These are phyloP conservation scores for Pseudorhombus dupliciocellatus DNA, from an alignment of 2,113 vertebrate genomes.

Conservation along the genomic window DNA sequence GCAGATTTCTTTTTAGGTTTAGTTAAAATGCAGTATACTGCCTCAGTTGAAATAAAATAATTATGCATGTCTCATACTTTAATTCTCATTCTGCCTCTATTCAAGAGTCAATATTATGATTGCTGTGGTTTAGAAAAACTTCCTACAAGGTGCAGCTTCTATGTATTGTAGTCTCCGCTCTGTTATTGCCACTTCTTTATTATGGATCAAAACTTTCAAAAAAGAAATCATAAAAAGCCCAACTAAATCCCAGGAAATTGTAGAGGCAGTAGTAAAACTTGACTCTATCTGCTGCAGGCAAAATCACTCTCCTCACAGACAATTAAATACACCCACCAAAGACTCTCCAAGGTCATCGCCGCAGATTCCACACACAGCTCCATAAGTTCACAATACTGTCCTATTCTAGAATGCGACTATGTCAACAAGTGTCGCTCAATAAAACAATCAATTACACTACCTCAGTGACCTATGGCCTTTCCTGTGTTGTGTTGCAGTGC, in stretches of 20 bases:
- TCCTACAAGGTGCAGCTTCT: background rate
- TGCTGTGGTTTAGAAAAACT: background rate
- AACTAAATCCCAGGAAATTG: background rate
- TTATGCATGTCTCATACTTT: background rate
- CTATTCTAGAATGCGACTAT: background rate
- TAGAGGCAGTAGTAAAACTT: background rate
- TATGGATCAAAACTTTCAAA: background rate
- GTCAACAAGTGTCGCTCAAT: background rate
- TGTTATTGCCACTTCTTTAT: background rate
- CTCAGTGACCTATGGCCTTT: background rate
- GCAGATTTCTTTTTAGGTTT: background rate
- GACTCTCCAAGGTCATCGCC: conserved; percentile 10
- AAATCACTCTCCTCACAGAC: conserved; percentile 1
- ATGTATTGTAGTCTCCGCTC: background rate
- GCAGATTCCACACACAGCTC: conserved; percentile 8
- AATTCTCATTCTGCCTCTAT: background rate
- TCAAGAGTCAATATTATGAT: conserved; percentile 4
- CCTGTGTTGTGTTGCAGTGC: background rate
- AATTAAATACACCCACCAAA: conserved; percentile 13
- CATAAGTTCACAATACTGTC: conserved; percentile 2
- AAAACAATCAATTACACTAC: background rate
- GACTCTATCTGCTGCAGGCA: conserved; percentile 1
- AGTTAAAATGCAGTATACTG: background rate
- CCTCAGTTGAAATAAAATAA: background rate
- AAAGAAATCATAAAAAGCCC: background rate